phyloP scores from a whole-genome alignment of 2,888 invertebrate genomes.

The Oscheius onirici region DNA sequence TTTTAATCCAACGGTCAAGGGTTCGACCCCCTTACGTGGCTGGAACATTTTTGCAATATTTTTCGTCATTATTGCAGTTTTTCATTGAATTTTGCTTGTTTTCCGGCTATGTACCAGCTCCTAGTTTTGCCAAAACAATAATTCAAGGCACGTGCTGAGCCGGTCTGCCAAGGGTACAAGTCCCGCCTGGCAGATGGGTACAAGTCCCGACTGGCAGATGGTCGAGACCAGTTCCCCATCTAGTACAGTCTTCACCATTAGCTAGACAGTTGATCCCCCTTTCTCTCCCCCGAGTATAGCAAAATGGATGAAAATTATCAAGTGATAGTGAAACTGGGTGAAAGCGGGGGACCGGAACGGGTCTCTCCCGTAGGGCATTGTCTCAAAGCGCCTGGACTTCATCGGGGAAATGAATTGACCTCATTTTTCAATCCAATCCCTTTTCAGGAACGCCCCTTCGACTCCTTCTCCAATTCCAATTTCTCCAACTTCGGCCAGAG shows the following conservation, averaged over 20 bases:
- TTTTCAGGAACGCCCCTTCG: conserved; percentile 37
- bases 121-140: too few relatives aligned
- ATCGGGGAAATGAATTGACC: conserved; percentile 8
- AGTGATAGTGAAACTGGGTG: conserved; percentile 26
- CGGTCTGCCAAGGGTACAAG: conserved; percentile 18
- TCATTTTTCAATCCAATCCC: not conserved
- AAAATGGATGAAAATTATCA: not conserved
- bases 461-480: conserved; percentile 41
- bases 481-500: conserved; percentile 31
- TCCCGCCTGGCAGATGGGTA: conserved; percentile 8
- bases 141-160: not conserved
- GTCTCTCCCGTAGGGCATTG: conserved; percentile 15
- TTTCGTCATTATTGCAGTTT: not conserved
- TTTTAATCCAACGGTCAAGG: conserved; percentile 25
- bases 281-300: not conserved
- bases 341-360: conserved; percentile 13
- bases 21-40: conserved; percentile 22
- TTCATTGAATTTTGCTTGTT: too few relatives aligned
- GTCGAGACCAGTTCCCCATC: not conserved
- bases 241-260: too few relatives aligned
- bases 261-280: not conserved
- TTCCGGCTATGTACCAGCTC: too few relatives aligned
- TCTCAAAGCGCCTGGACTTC: conserved; percentile 1
- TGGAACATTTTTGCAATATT: conserved; percentile 1
- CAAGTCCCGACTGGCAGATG: conserved; percentile 14